These are phyloP conservation scores for Protaetia brevitarsis DNA, from an alignment of 1,140 invertebrate species.

Conservation along the genomic window DNA sequence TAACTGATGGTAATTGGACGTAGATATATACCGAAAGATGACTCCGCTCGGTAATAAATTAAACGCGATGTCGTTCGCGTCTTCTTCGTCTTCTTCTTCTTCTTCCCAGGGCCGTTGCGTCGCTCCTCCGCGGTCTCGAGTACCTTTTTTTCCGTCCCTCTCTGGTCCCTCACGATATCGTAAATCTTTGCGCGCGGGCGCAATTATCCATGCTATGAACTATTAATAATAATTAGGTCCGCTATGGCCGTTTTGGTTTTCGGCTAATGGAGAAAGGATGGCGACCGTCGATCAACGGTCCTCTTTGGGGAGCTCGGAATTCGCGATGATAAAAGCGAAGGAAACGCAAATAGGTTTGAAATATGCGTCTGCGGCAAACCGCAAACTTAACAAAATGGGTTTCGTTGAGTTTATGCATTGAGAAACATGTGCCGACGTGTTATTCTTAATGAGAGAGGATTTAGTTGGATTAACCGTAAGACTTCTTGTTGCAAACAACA, in stretches of 20 bases:
- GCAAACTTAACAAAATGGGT: neutral
- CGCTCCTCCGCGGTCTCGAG: neutral
- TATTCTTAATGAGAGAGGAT: neutral
- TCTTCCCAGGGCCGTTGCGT: neutral
- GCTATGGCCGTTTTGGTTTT: constrained; percentile 3
- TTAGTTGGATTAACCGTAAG: too few species aligned
- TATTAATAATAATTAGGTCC: constrained; percentile 16
- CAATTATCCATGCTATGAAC: constrained; percentile 18
- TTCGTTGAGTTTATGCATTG: neutral
- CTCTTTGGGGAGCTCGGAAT: neutral
- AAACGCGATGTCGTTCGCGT: constrained; percentile 17
- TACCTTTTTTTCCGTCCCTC: constrained; percentile 4
- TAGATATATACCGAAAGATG: constrained; percentile 44
- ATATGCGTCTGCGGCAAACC: neutral
- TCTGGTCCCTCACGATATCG: neutral
- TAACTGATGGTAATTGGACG: constrained; percentile 49
- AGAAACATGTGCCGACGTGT: neutral
- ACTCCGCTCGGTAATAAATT: constrained; percentile 30
- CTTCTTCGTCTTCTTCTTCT: too few species aligned
- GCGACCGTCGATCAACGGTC: neutral
- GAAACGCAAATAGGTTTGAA: constrained; percentile 2
- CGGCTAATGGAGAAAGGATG: constrained; percentile 9
- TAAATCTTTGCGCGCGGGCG: constrained; percentile 19
- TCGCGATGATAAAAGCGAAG: neutral
- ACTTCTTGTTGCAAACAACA: too few species aligned